Percentiles rank a stretch among this genome's conserved stretches.
These are phyloP conservation scores for Gallinago jamesoni DNA, from an alignment of 2,113 vertebrate genomes.

Conservation along the genomic window DNA sequence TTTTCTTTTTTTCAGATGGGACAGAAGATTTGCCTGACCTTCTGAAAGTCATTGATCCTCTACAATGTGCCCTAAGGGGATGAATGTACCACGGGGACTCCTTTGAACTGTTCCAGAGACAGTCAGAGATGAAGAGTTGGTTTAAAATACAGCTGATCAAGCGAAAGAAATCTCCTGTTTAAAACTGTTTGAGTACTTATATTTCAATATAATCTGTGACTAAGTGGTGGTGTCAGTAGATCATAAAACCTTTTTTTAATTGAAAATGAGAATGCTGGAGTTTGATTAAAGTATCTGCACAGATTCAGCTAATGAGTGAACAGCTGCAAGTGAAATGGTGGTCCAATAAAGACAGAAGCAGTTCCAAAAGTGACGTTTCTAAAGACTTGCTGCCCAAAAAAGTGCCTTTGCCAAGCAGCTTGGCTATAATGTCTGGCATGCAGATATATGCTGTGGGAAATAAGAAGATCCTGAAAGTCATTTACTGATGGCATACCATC, in stretches of 20 bases:
- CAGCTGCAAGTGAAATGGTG: not conserved
- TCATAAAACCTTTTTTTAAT: not conserved
- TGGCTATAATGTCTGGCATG: not conserved
- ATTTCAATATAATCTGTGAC: not conserved
- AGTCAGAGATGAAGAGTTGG: not conserved
- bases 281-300: not conserved
- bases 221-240: not conserved
- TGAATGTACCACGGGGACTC: not conserved
- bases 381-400: not conserved
- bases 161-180: not conserved
- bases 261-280: not conserved
- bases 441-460: not conserved
- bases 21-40: not conserved
- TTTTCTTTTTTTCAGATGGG: not conserved
- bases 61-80: not conserved
- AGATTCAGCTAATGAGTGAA: not conserved
- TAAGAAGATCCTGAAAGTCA: not conserved
- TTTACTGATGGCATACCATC: not conserved
- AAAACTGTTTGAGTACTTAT: not conserved
- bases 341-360: not conserved
- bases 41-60: constrained; percentile 21
- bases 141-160: constrained; percentile 10
- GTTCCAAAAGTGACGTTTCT: not conserved
- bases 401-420: not conserved
- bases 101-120: not conserved